Evolutionary conservation across 1,140 invertebrate genomes (phyloP), one percentile per base, ranked within the genome.

Genomic region (Paracyclopina nana): DNA sequence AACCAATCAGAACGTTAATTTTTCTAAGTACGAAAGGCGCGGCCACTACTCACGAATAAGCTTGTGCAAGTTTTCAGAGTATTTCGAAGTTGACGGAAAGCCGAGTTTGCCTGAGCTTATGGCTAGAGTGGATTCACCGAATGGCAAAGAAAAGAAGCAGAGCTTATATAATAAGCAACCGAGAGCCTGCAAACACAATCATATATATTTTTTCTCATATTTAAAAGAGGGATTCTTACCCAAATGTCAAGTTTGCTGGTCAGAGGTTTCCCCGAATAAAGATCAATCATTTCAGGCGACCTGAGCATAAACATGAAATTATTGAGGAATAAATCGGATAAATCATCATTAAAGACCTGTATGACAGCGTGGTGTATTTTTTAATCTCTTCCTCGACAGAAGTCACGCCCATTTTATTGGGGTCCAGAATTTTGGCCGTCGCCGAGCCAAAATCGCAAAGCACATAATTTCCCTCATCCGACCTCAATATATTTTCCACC

Each of bases 241-340:
- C 85, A 90, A 62, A 91, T 85, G 70, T 91, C 86, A 38, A 81
- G 72, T 68, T 90, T 90, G 5, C 79, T 85, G n/a, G 84, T 84
- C 51, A 94, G 88, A 18, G 76, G 66, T 66, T 82, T 82, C 20
- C 79, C 82, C 56, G 71, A 75, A 65, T 92, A 95, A 56, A 95
- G 71, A 67, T 95, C 87, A 25, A 95, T 76, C 90, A 95, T 94
- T 71, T 95, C 90, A 18, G 90, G 90, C 14, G 86, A 74, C 59
- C 54, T 54, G 31, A 3, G 45, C 20, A 26, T 11, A 12, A n/a
- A 22, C 24, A 25, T 28, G 30, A 43, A 18, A 4, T 34, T 24
- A 0, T 4, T 16, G 2, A 16, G 29, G 22, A 6, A 31, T 14
- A 31, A 9, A 4, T 41, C 38, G 16, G 5, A 14, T 41, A 1